A percentile compares a stretch with the other conserved stretches of the same genome.
These are phyloP conservation scores for Ctenopoma kingsleyae DNA, from an alignment of 2,797 vertebrate species.

Conservation along the genomic window DNA sequence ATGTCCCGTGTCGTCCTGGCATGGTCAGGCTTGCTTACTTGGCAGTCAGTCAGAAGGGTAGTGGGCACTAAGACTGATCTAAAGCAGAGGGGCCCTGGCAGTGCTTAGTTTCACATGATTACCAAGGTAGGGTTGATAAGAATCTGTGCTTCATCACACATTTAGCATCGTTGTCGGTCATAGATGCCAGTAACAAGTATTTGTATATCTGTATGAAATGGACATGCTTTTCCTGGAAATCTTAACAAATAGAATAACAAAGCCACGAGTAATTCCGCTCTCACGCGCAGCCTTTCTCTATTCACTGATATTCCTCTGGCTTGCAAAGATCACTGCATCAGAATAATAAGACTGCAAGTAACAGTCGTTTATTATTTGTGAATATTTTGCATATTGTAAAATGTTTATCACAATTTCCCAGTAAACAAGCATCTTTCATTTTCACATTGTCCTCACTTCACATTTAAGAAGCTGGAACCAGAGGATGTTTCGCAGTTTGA, in stretches of 20 bases:
- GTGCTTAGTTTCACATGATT: conserved; percentile 60
- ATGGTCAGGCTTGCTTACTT: conserved; percentile 43
- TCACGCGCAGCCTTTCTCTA: background rate
- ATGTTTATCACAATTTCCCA: background rate
- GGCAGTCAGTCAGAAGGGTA: conserved; percentile 61
- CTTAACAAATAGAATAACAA: background rate
- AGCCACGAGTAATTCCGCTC: background rate
- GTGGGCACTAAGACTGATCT: conserved; percentile 55
- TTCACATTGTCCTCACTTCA: background rate
- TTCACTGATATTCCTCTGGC: background rate
- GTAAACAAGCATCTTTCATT: background rate
- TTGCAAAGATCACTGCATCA: background rate
- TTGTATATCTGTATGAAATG: conserved; percentile 18
- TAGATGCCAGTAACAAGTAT: conserved; percentile 12
- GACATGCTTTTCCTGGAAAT: background rate
- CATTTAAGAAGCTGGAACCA: conserved; percentile 15
- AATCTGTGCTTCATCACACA: conserved; percentile 40
- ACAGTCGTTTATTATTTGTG: background rate
- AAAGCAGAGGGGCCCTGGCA: conserved; percentile 53
- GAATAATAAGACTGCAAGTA: background rate
- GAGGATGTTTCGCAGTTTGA: background rate
- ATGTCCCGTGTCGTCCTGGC: conserved; percentile 61
- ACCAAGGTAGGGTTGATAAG: conserved; percentile 42
- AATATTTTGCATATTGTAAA: background rate
- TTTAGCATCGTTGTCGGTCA: conserved; percentile 6